Conservation (phyloP, 2,888 invertebrate genomes). For the Adelphocoris suturalis region DNA sequence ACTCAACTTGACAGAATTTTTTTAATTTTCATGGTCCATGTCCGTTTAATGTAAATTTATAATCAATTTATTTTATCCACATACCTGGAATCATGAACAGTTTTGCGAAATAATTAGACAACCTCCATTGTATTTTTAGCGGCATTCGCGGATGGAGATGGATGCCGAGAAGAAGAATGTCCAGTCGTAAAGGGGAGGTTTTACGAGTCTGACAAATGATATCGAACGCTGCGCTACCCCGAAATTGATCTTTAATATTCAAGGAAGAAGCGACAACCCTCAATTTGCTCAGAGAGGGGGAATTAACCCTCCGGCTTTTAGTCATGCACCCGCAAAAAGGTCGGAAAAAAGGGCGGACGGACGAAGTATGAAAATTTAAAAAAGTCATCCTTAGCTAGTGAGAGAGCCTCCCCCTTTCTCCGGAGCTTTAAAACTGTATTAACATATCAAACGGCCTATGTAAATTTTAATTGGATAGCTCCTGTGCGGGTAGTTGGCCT, state of each 20-base stretch:
- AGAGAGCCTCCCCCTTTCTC: not conserved
- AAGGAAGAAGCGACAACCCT: not conserved
- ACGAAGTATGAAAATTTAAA: conserved; percentile 56
- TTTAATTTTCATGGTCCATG: too few species aligned
- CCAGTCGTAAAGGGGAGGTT: too few species aligned
- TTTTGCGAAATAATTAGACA: too few species aligned
- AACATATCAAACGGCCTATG: conserved; percentile 69
- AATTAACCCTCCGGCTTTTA: too few species aligned
- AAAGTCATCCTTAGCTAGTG: conserved; percentile 36
- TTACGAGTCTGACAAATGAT: too few species aligned
- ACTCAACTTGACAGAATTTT: too few species aligned
- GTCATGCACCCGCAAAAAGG: not conserved
- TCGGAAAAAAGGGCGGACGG: not conserved
- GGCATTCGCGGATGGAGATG: too few species aligned
- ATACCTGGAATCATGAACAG: too few species aligned
- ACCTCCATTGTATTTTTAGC: too few species aligned
- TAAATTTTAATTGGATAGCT: conserved; percentile 69
- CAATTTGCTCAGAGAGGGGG: not conserved
- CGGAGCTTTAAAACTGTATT: conserved; percentile 46
- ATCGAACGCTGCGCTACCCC: not conserved
- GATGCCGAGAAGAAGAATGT: too few species aligned
- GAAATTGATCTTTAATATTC: conserved; percentile 33
- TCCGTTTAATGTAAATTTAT: too few species aligned
- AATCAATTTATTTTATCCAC: too few species aligned
- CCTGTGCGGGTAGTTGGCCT: conserved; percentile 50